Percentiles rank a stretch among this genome's conserved stretches.
These are phyloP conservation scores for Pachydiplax longipennis DNA, from an alignment of 2,888 invertebrate species.

Conservation along the genomic window DNA sequence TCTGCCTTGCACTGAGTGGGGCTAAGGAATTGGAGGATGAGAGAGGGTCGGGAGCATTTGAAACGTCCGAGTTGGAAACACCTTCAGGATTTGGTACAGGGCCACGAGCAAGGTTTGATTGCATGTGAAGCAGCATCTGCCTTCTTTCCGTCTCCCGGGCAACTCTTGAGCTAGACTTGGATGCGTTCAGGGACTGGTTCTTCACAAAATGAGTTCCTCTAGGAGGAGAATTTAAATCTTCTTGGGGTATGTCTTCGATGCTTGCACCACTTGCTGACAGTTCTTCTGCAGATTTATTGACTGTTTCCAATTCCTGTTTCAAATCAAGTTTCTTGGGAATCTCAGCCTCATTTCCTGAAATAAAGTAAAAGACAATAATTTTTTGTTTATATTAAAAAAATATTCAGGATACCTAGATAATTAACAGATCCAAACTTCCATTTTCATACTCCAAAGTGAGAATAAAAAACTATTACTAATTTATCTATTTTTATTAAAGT, in stretches of 20 bases:
- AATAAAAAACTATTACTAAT: too few relatives aligned
- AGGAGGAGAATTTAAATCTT: not conserved
- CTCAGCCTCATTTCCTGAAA: not conserved
- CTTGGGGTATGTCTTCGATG: not conserved
- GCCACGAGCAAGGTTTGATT: slow-evolving; percentile 59
- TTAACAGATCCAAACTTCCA: too few relatives aligned
- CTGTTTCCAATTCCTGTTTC: not conserved
- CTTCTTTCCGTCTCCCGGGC: slow-evolving; percentile 79
- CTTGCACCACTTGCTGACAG: not conserved
- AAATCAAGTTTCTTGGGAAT: not conserved
- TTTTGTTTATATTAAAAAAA: not conserved
- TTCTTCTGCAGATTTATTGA: not conserved
- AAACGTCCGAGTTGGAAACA: not conserved
- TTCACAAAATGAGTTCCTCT: slow-evolving; percentile 65
- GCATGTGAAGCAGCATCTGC: slow-evolving; percentile 69
- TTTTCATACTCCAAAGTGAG: too few relatives aligned
- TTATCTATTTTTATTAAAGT: too few relatives aligned
- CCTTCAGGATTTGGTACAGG: slow-evolving; percentile 49
- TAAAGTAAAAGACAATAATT: not conserved
- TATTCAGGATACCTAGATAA: not conserved
- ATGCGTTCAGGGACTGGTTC: slow-evolving; percentile 62
- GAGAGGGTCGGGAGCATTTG: not conserved
- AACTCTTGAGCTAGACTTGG: slow-evolving; percentile 73
- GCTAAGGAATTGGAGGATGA: not conserved
- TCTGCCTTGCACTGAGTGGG: not conserved